Percentiles rank a stretch among this genome's conserved stretches.
Evolutionary conservation across 2,888 invertebrate species (phyloP).

Genomic region (Ditylenchus weischeri): DNA sequence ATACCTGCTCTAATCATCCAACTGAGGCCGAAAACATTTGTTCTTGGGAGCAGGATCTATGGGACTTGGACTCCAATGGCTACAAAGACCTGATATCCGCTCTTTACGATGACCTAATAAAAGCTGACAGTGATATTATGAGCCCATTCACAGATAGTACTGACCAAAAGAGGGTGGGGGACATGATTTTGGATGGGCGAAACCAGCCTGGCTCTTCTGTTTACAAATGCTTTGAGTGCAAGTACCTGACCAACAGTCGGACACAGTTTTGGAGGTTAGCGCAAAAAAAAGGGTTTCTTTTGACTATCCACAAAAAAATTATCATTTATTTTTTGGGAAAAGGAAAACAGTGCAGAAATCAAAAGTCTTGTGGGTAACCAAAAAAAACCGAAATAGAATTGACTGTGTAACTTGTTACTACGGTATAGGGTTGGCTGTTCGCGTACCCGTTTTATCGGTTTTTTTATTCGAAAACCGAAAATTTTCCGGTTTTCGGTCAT

Average conservation of each 20-base stretch:
- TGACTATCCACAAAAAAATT: no score
- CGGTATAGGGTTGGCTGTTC: no score
- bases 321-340: no score
- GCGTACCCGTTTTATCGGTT: no score
- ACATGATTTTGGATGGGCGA: no score
- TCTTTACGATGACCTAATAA: not conserved
- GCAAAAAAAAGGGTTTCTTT: no score
- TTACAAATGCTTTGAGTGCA: not conserved
- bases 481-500: no score
- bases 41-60: not conserved
- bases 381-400: no score
- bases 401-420: no score
- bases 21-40: not conserved
- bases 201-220: not conserved
- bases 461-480: no score
- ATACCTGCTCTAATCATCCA: not conserved
- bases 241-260: not conserved
- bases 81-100: slow-evolving; percentile 2
- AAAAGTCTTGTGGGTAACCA: no score
- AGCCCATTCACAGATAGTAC: not conserved
- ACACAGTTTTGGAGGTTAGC: slow-evolving; percentile 3
- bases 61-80: not conserved
- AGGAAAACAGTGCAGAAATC: no score
- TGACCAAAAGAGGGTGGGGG: not conserved
- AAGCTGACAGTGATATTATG: not conserved